These are phyloP conservation scores for Cheirogaleus major DNA, from an alignment of 2,797 vertebrate genomes.

Conservation along the genomic window DNA sequence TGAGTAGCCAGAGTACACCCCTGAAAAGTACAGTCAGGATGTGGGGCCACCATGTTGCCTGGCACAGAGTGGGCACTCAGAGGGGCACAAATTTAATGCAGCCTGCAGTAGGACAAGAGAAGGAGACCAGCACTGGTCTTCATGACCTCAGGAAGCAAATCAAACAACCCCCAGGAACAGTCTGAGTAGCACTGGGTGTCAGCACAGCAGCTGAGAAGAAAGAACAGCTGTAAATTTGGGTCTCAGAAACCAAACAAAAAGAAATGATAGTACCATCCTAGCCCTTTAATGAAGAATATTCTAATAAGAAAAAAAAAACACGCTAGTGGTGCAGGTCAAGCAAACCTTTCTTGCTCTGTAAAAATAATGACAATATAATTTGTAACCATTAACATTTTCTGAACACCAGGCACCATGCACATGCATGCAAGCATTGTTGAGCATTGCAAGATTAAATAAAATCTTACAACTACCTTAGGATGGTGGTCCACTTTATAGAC, in stretches of 20 bases:
- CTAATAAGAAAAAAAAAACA: neutral
- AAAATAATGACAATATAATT: constrained; percentile 4
- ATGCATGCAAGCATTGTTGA: neutral
- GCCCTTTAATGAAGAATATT: neutral
- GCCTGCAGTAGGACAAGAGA: neutral
- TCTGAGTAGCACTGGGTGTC: neutral
- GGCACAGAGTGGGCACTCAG: neutral
- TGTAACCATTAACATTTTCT: constrained; percentile 19
- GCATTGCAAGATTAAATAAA: neutral
- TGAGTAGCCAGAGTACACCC: neutral
- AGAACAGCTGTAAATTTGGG: neutral
- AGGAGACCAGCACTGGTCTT: neutral
- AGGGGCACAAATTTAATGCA: neutral
- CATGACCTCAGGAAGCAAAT: constrained; percentile 2
- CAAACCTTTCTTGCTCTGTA: constrained; percentile 24
- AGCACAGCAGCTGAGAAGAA: constrained; percentile 5
- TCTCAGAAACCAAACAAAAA: constrained; percentile 36
- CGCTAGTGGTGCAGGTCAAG: neutral
- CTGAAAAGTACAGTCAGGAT: neutral
- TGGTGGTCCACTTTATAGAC: neutral
- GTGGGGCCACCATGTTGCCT: neutral
- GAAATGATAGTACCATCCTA: neutral
- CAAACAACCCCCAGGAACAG: neutral
- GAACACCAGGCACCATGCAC: neutral
- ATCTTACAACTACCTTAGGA: neutral